Evolutionary conservation across 1,140 invertebrate genomes (phyloP).

Genomic region (Leptonema lineaticorne): DNA sequence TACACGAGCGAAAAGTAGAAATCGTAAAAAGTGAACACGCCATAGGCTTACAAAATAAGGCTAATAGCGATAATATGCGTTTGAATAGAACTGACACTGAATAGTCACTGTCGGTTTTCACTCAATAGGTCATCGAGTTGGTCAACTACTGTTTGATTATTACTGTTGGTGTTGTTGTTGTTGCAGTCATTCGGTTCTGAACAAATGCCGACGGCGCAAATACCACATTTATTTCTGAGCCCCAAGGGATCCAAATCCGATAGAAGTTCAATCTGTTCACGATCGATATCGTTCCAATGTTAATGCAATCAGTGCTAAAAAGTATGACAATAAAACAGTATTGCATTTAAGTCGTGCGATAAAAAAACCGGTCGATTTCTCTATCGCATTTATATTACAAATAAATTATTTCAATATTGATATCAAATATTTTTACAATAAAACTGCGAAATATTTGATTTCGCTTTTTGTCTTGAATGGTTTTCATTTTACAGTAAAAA

Average conservation of each 20-base stretch:
- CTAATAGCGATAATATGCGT: not conserved
- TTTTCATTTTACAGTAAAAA: no score
- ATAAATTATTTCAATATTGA: no score
- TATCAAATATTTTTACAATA: no score
- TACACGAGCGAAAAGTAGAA: not conserved
- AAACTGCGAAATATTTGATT: no score
- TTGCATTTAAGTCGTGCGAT: no score
- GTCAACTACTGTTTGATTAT: not conserved
- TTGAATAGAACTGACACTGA: not conserved
- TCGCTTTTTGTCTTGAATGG: no score
- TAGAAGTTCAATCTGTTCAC: constrained; percentile 25
- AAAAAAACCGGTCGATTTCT: no score
- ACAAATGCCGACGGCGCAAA: constrained; percentile 25
- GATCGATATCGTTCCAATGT: not conserved
- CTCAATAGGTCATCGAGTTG: constrained; percentile 22
- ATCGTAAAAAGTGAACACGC: not conserved
- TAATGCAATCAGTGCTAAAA: no score
- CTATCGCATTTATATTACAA: no score
- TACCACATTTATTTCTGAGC: constrained; percentile 25
- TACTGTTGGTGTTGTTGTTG: not conserved
- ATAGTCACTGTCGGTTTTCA: constrained; percentile 4
- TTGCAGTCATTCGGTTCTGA: not conserved
- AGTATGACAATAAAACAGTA: no score
- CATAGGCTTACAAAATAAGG: not conserved
- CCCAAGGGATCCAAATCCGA: not conserved